Conservation (phyloP, 2,797 vertebrate species). For the Thalassophryne amazonica region DNA sequence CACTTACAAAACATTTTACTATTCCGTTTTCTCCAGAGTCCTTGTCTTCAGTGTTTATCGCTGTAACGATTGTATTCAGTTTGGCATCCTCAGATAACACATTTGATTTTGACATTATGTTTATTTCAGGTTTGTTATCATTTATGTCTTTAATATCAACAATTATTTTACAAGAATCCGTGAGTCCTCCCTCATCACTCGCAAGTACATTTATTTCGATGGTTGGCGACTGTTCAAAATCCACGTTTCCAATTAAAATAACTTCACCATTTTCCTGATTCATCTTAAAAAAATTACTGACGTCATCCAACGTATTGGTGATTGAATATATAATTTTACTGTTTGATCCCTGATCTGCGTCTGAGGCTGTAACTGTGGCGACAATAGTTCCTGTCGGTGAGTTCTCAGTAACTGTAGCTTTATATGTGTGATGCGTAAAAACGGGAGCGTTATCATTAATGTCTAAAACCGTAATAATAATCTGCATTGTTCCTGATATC, state of each 20-base stretch:
- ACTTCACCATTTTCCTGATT: slow-evolving; percentile 23
- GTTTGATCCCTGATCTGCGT: slow-evolving; percentile 31
- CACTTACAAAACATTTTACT: slow-evolving; percentile 53
- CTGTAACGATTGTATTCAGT: slow-evolving; percentile 40
- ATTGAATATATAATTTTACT: slow-evolving; percentile 30
- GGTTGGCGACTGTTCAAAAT: slow-evolving; percentile 47
- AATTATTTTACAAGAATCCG: slow-evolving; percentile 55
- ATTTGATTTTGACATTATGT: slow-evolving; percentile 53
- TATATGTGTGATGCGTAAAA: slow-evolving; percentile 23
- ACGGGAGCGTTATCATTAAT: slow-evolving; percentile 37
- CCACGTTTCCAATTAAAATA: not conserved
- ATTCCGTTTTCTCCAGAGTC: slow-evolving; percentile 74
- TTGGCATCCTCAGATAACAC: slow-evolving; percentile 37
- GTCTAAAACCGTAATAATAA: slow-evolving; percentile 60
- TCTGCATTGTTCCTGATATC: slow-evolving; percentile 49
- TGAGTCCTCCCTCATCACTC: slow-evolving; percentile 66
- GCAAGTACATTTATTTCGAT: slow-evolving; percentile 70
- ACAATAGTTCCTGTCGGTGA: slow-evolving; percentile 60
- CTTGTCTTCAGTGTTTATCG: slow-evolving; percentile 63
- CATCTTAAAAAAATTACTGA: slow-evolving; percentile 28
- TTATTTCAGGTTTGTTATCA: slow-evolving; percentile 74
- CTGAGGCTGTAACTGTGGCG: slow-evolving; percentile 43
- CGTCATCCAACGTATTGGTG: slow-evolving; percentile 5
- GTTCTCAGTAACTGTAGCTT: slow-evolving; percentile 50
- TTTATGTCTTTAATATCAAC: slow-evolving; percentile 76